Conservation (phyloP, 2,888 invertebrate species). For the Psylliodes chrysocephalus region DNA sequence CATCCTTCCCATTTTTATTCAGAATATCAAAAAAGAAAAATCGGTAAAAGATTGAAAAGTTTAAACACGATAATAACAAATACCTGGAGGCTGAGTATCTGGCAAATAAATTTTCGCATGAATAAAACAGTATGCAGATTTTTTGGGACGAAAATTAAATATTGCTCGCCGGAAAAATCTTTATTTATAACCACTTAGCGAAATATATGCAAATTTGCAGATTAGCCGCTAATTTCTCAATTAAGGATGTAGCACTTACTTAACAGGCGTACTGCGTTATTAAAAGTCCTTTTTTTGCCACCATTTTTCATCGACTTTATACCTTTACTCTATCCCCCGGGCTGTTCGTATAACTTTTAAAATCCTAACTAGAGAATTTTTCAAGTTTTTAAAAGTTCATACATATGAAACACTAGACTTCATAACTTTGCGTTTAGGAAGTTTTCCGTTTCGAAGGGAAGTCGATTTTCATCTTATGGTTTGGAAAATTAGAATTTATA, state of each 20-base stretch:
- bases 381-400: constrained; percentile 49
- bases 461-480: constrained; percentile 33
- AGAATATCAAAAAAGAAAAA: too few relatives aligned
- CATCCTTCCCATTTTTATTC: too few relatives aligned
- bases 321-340: constrained; percentile 27
- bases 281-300: constrained; percentile 30
- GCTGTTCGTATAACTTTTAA: constrained; percentile 44
- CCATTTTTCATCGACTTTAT: constrained; percentile 44
- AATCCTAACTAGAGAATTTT: constrained; percentile 48
- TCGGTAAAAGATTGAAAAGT: neutral
- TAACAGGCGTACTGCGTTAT: constrained; percentile 32
- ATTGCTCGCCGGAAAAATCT: constrained; percentile 21
- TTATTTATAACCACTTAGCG: constrained; percentile 23
- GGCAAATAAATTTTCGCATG: constrained; percentile 4
- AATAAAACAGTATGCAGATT: constrained; percentile 19
- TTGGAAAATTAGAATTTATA: constrained; percentile 28
- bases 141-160: constrained; percentile 8
- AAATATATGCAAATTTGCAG: constrained; percentile 38
- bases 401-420: constrained; percentile 53
- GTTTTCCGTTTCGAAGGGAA: constrained; percentile 38
- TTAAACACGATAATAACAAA: neutral
- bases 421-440: constrained; percentile 49
- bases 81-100: constrained; percentile 2
- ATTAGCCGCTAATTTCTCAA: constrained; percentile 39
- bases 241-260: constrained; percentile 35